phyloP scores from a whole-genome alignment of 2,888 invertebrate genomes.

The Folsomia manolachei region DNA sequence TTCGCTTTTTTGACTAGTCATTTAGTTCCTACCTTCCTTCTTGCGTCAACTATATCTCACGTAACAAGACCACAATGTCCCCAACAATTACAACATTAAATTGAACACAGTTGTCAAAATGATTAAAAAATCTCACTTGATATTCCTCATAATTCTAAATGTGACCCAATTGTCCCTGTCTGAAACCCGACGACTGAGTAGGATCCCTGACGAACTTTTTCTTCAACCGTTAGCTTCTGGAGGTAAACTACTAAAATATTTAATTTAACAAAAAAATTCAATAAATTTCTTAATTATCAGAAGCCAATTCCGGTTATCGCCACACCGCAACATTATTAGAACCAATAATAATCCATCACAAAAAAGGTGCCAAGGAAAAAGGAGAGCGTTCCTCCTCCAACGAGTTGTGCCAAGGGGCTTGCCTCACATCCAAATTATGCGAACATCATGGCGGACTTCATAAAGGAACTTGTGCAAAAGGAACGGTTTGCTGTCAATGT shows the following conservation, averaged over 20 bases:
- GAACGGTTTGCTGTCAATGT: slow-evolving; percentile 47
- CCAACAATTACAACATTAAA: too few relatives aligned
- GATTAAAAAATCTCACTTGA: too few relatives aligned
- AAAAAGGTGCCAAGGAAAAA: not conserved
- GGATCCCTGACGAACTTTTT: not conserved
- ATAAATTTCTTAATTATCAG: too few relatives aligned
- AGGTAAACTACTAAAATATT: not conserved
- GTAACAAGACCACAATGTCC: too few relatives aligned
- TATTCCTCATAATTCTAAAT: too few relatives aligned
- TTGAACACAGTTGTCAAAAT: too few relatives aligned
- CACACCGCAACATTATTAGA: slow-evolving; percentile 1
- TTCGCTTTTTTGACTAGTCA: too few relatives aligned
- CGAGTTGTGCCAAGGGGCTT: slow-evolving; percentile 39
- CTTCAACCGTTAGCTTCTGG: not conserved
- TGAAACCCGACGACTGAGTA: not conserved
- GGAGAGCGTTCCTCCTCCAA: not conserved
- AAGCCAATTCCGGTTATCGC: too few relatives aligned
- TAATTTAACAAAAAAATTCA: not conserved
- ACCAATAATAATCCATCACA: slow-evolving; percentile 9
- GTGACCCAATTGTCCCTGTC: not conserved
- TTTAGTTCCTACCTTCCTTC: too few relatives aligned
- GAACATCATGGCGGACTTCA: slow-evolving; percentile 39
- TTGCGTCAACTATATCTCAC: too few relatives aligned
- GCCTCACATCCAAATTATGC: slow-evolving; percentile 41
- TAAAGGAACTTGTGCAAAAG: slow-evolving; percentile 40